phyloP scores from a whole-genome alignment of 2,888 invertebrate genomes.

The Drosophila flavopinicola region DNA sequence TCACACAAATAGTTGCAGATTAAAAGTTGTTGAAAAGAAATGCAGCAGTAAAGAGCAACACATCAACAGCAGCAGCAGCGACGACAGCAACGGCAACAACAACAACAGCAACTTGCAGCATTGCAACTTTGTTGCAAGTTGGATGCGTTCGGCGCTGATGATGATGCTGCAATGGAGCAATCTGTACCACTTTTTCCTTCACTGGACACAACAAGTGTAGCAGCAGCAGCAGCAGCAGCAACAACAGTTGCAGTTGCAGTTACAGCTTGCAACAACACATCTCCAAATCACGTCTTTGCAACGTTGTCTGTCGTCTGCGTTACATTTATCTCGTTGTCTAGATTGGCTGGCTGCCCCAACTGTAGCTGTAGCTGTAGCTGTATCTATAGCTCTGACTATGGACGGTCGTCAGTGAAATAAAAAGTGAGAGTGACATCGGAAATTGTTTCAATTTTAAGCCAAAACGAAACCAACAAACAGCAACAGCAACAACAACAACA shows the following conservation, averaged over 20 bases:
- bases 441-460: slow-evolving; percentile 83
- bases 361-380: slow-evolving; percentile 22
- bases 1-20: slow-evolving; percentile 44
- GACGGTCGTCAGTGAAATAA: slow-evolving; percentile 70
- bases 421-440: slow-evolving; percentile 84
- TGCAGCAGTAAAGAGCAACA: slow-evolving; percentile 54
- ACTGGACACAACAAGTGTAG: slow-evolving; percentile 77
- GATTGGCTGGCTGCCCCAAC: slow-evolving; percentile 70
- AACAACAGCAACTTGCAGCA: slow-evolving; percentile 15
- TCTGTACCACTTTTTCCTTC: slow-evolving; percentile 75
- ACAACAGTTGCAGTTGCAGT: slow-evolving; percentile 41
- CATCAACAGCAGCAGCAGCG: slow-evolving; percentile 56
- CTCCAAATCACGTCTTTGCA: slow-evolving; percentile 74
- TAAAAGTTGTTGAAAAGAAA: slow-evolving; percentile 46
- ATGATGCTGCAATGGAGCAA: slow-evolving; percentile 54
- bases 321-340: slow-evolving; percentile 74
- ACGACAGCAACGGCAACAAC: slow-evolving; percentile 19
- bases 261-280: slow-evolving; percentile 65
- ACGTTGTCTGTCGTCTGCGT: slow-evolving; percentile 65
- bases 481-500: slow-evolving; percentile 40
- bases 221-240: slow-evolving; percentile 50
- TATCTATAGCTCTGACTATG: slow-evolving; percentile 22
- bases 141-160: slow-evolving; percentile 59
- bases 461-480: slow-evolving; percentile 71
- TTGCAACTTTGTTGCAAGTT: slow-evolving; percentile 37